Percentiles rank a stretch among this genome's conserved stretches.
phyloP scores from a whole-genome alignment of 2,888 invertebrate genomes.

The Linyphia triangularis region DNA sequence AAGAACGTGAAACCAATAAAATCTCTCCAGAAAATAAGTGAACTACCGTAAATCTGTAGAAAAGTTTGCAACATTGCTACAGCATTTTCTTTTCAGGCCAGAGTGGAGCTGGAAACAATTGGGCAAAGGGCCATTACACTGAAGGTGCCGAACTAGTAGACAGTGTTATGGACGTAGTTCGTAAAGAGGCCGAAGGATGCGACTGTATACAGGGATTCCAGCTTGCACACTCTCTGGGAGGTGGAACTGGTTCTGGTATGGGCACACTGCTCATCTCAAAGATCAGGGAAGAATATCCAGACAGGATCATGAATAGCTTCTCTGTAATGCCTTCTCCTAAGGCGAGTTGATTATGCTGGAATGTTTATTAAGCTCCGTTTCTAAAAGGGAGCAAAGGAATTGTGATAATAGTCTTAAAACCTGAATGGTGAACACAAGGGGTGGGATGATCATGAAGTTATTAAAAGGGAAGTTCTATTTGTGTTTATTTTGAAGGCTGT shows the following conservation, averaged over 20 bases:
- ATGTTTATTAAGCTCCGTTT: no score
- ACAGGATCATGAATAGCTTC: slow-evolving; percentile 83
- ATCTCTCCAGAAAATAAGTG: no score
- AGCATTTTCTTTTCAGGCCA: slow-evolving; percentile 78
- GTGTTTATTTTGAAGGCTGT: no score
- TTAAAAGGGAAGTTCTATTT: no score
- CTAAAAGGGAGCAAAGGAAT: no score
- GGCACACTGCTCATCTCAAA: slow-evolving; percentile 92
- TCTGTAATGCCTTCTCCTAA: slow-evolving; percentile 90
- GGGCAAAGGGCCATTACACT: slow-evolving; percentile 87
- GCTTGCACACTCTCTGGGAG: slow-evolving; percentile 90
- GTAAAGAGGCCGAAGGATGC: slow-evolving; percentile 83
- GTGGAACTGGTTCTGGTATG: slow-evolving; percentile 93
- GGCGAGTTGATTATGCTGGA: no score
- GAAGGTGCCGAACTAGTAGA: slow-evolving; percentile 83
- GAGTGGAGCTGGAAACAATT: slow-evolving; percentile 91
- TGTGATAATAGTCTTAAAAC: no score
- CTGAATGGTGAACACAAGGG: no score
- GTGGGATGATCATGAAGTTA: no score
- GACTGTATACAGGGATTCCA: slow-evolving; percentile 87
- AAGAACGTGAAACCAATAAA: no score
- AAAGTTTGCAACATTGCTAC: no score
- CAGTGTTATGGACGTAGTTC: slow-evolving; percentile 83
- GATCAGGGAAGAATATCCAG: slow-evolving; percentile 92
- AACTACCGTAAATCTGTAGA: no score